These are phyloP conservation scores for Bathynomus jamesi DNA, from an alignment of 1,140 invertebrate genomes.

Conservation along the genomic window DNA sequence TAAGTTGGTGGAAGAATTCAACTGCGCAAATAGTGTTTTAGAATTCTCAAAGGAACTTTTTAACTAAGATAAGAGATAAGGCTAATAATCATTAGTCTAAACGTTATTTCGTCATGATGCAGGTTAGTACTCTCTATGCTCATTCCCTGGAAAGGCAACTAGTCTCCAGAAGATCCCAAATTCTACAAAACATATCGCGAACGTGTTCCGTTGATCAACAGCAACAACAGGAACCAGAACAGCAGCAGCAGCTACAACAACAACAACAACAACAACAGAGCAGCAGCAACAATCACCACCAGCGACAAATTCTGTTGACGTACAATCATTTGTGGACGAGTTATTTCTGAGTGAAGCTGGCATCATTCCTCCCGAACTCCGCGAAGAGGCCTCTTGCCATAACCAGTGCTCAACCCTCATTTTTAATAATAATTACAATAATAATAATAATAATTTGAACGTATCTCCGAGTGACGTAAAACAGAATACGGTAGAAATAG, in stretches of 20 bases:
- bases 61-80: too few relatives aligned
- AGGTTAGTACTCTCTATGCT: conserved; percentile 31
- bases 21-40: too few relatives aligned
- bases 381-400: background rate
- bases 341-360: background rate
- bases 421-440: background rate
- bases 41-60: too few relatives aligned
- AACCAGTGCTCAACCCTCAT: background rate
- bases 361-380: background rate
- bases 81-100: too few relatives aligned
- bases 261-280: conserved; percentile 16
- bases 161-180: conserved; percentile 22
- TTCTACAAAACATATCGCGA: conserved; percentile 19
- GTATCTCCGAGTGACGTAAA: conserved; percentile 5
- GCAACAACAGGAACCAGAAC: background rate
- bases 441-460: background rate
- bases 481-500: background rate
- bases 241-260: conserved; percentile 21
- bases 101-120: too few relatives aligned
- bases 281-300: too few relatives aligned
- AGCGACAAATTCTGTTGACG: conserved; percentile 13
- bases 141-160: conserved; percentile 29
- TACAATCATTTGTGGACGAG: conserved; percentile 2
- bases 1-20: too few relatives aligned
- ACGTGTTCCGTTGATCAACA: background rate